phyloP scores from a whole-genome alignment of 2,113 vertebrate species.

The Megaptera novaeangliae region DNA sequence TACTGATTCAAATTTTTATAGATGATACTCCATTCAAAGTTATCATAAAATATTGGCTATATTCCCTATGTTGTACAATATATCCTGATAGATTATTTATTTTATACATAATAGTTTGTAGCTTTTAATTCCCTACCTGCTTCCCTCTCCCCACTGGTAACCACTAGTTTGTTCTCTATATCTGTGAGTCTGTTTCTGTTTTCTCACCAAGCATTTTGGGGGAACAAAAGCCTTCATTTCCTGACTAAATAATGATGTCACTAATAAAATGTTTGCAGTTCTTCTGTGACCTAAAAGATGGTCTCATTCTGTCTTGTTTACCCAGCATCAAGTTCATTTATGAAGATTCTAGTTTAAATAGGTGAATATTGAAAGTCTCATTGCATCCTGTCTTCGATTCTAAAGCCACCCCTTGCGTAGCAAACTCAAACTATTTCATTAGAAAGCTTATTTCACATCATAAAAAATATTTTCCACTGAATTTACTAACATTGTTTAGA shows the following conservation, averaged over 20 bases:
- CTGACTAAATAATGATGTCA: not conserved
- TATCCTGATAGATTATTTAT: not conserved
- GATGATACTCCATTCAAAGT: not conserved
- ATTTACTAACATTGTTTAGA: constrained; percentile 41
- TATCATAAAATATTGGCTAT: not conserved
- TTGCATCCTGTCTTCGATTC: not conserved
- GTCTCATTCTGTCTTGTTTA: not conserved
- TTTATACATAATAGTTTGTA: not conserved
- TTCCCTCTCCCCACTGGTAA: not conserved
- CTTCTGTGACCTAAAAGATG: not conserved
- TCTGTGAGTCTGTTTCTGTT: not conserved
- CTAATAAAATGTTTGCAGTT: not conserved
- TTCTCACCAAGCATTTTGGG: not conserved
- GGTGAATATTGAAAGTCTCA: not conserved
- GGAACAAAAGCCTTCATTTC: not conserved
- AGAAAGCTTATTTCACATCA: constrained; percentile 3
- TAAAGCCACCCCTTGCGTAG: not conserved
- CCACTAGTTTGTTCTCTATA: not conserved
- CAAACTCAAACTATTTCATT: constrained; percentile 39
- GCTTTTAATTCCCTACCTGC: not conserved
- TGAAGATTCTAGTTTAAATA: not conserved
- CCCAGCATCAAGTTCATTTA: not conserved
- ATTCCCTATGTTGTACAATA: not conserved
- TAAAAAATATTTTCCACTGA: constrained; percentile 2
- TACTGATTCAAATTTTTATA: not conserved